These are phyloP conservation scores for Rhodeus uyekii DNA, from an alignment of 2,797 vertebrate genomes.

Conservation along the genomic window DNA sequence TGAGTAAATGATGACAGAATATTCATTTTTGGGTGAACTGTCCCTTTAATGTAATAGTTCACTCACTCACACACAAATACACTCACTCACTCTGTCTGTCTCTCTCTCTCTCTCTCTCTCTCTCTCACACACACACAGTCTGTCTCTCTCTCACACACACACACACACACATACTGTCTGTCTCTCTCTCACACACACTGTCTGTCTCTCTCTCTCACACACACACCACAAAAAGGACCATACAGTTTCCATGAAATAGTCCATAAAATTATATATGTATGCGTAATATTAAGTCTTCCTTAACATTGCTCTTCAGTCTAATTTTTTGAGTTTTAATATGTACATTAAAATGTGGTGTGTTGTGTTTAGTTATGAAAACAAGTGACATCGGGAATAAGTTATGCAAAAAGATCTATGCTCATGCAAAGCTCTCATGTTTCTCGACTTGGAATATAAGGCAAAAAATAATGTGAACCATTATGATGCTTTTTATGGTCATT, in stretches of 20 bases:
- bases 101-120: no score
- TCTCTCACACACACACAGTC: no score
- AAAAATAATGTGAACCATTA: not conserved
- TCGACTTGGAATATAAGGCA: no score
- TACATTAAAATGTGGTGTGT: not conserved
- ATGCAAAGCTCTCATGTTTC: not conserved
- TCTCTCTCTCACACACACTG: no score
- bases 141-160: no score
- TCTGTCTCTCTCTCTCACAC: no score
- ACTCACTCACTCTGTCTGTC: no score
- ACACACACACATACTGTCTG: no score
- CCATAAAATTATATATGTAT: no score
- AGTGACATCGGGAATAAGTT: not conserved
- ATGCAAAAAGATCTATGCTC: not conserved
- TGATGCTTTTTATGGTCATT: not conserved
- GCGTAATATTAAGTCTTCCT: no score
- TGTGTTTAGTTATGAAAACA: not conserved
- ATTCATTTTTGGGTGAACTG: not conserved
- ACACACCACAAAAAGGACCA: no score
- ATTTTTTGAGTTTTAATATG: not conserved
- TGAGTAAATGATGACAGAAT: not conserved
- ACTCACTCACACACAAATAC: no score
- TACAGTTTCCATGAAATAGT: not conserved
- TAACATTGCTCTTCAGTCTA: not conserved
- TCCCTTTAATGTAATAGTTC: not conserved